Conservation (phyloP, 2,113 vertebrate species). For the Trichomycterus rosablanca region DNA sequence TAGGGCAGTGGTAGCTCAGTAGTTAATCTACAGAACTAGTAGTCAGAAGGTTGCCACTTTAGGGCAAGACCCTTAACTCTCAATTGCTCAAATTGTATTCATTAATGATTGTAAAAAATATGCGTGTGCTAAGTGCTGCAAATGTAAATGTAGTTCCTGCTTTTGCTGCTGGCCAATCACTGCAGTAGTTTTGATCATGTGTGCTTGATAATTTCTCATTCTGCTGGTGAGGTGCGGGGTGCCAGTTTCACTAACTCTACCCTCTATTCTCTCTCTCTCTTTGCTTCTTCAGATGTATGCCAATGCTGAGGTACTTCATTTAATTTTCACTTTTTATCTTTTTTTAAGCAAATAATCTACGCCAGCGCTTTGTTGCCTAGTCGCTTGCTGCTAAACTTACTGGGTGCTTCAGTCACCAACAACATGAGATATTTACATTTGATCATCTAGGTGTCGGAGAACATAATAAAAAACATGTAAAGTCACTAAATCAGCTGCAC, state of each 20-base stretch:
- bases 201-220: conserved; percentile 52
- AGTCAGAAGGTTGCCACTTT: too few relatives aligned
- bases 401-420: conserved; percentile 12
- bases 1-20: too few relatives aligned
- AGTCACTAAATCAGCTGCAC: too few relatives aligned
- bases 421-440: not conserved
- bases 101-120: too few relatives aligned
- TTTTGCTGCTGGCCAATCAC: conserved; percentile 37
- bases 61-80: too few relatives aligned
- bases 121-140: too few relatives aligned
- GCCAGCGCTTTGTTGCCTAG: conserved; percentile 54
- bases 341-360: conserved; percentile 54
- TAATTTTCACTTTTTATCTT: conserved; percentile 46
- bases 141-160: not conserved
- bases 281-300: conserved; percentile 79
- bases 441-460: too few relatives aligned
- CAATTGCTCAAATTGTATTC: too few relatives aligned
- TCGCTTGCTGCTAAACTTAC: conserved; percentile 54
- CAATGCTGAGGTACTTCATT: conserved; percentile 80
- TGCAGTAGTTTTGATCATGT: conserved; percentile 47
- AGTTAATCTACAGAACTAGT: too few relatives aligned
- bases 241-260: conserved; percentile 65
- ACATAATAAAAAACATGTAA: too few relatives aligned
- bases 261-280: conserved; percentile 50
- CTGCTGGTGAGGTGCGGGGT: conserved; percentile 66